Evolutionary conservation across 2,888 invertebrate species (phyloP).

Genomic region (Platerodrilus igneus): DNA sequence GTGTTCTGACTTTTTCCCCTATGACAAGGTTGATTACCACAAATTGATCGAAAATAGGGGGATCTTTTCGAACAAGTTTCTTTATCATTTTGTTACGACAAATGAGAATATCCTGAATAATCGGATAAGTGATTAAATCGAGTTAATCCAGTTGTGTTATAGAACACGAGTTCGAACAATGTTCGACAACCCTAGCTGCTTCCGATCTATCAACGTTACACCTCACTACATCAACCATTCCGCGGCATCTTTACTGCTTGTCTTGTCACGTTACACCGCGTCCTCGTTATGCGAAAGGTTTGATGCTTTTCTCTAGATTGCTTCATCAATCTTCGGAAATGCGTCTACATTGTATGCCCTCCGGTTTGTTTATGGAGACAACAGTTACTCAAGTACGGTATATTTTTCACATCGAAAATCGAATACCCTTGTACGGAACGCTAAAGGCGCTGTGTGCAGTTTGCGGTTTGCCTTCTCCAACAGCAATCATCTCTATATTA

Average conservation of each 20-base stretch:
- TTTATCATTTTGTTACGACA: no score
- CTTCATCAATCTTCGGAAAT: constrained; percentile 36
- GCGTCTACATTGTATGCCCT: constrained; percentile 27
- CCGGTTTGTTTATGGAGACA: constrained; percentile 27
- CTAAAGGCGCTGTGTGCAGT: constrained; percentile 1
- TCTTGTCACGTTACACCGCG: constrained; percentile 36
- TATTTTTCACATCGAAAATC: constrained; percentile 22
- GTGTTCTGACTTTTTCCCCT: no score
- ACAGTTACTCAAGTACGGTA: constrained; percentile 20
- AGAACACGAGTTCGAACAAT: constrained; percentile 35
- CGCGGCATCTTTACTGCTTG: constrained; percentile 39
- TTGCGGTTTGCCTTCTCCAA: constrained; percentile 5
- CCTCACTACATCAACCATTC: constrained; percentile 35
- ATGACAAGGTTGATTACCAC: no score
- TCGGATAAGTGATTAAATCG: constrained; percentile 33
- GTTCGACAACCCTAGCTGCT: constrained; percentile 34
- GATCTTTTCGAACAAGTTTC: no score
- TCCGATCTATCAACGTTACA: constrained; percentile 40
- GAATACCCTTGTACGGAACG: constrained; percentile 13
- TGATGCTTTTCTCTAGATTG: constrained; percentile 39
- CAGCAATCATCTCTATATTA: no score
- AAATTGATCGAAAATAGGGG: no score
- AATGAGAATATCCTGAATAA: constrained; percentile 29
- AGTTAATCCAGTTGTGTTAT: constrained; percentile 36
- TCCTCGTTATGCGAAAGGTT: constrained; percentile 38